Conservation (phyloP, 2,888 invertebrate species). For the Xanthostigma xanthostigma region DNA sequence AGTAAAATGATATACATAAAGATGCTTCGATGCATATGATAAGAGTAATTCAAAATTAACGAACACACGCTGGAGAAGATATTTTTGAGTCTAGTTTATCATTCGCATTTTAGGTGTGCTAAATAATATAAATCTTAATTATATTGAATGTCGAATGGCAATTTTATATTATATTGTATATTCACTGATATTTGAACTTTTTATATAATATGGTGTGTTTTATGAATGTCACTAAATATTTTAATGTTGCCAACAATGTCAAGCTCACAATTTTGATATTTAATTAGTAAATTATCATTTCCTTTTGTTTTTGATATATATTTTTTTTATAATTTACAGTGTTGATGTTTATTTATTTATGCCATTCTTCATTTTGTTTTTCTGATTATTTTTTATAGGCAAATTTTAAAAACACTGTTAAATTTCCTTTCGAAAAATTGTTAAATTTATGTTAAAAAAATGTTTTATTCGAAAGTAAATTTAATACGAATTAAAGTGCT, state of each 20-base stretch:
- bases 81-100: too few relatives aligned
- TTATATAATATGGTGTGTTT: not conserved
- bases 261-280: too few relatives aligned
- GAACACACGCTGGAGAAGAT: too few relatives aligned
- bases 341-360: slow-evolving; percentile 1
- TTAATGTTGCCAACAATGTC: too few relatives aligned
- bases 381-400: not conserved
- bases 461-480: too few relatives aligned
- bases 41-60: too few relatives aligned
- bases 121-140: not conserved
- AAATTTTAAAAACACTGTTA: too few relatives aligned
- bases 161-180: slow-evolving; percentile 1
- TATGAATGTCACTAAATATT: not conserved
- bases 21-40: too few relatives aligned
- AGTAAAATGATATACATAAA: too few relatives aligned
- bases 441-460: too few relatives aligned
- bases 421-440: too few relatives aligned
- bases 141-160: slow-evolving; percentile 8
- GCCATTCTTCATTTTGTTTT: slow-evolving; percentile 4
- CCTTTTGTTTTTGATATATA: not conserved
- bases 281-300: not conserved
- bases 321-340: not conserved
- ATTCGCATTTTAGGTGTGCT: slow-evolving; percentile 3
- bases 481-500: too few relatives aligned
- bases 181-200: not conserved